phyloP scores from a whole-genome alignment of 2,797 vertebrate species.

The Gambusia yucatana region DNA sequence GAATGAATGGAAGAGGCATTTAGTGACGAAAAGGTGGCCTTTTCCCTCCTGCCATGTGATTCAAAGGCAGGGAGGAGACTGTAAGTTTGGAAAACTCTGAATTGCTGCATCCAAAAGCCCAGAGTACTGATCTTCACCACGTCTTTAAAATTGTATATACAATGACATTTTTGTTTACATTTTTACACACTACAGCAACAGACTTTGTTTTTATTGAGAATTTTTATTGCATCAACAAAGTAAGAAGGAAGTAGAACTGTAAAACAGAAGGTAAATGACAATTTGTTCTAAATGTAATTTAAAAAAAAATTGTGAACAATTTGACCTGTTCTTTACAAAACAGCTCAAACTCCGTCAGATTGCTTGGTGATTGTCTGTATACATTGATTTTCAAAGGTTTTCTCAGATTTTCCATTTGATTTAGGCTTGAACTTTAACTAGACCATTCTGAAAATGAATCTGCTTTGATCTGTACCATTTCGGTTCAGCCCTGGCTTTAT shows the following conservation, averaged over 20 bases:
- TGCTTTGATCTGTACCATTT: not conserved
- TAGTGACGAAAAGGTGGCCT: slow-evolving; percentile 79
- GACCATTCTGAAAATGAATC: not conserved
- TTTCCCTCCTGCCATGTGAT: slow-evolving; percentile 68
- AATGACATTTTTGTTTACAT: not conserved
- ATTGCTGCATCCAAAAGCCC: slow-evolving; percentile 57
- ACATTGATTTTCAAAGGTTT: not conserved
- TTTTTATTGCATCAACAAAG: not conserved
- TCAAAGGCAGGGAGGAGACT: slow-evolving; percentile 39
- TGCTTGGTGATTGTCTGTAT: not conserved
- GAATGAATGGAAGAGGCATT: slow-evolving; percentile 78
- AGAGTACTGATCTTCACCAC: slow-evolving; percentile 59
- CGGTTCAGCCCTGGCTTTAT: not conserved
- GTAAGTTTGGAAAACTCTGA: slow-evolving; percentile 69
- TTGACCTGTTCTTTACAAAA: not conserved
- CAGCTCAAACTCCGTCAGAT: not conserved
- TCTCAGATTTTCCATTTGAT: not conserved
- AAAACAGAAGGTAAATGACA: not conserved
- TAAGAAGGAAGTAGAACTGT: not conserved
- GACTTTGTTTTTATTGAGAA: not conserved
- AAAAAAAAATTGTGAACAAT: not conserved
- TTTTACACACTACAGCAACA: not conserved
- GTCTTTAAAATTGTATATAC: not conserved
- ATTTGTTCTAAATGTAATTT: not conserved
- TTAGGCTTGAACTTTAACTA: not conserved